Percentiles rank a stretch among this genome's conserved stretches.
phyloP scores from a whole-genome alignment of 1,140 invertebrate species.

The Drosophila yakuba region DNA sequence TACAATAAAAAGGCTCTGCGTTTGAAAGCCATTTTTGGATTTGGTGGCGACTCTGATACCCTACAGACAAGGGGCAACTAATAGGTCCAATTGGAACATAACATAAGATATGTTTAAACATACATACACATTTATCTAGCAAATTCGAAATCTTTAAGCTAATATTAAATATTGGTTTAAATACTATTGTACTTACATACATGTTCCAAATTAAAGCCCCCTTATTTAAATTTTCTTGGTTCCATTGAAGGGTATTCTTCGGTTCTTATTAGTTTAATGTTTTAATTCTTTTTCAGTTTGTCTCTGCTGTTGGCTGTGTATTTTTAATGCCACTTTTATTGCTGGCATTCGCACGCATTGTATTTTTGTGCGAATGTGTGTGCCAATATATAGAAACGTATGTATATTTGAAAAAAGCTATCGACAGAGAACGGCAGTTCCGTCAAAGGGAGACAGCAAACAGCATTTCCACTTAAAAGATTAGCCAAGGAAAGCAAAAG shows the following conservation, averaged over 20 bases:
- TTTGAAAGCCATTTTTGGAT: not conserved
- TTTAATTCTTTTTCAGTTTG: conserved; percentile 4
- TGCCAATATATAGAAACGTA: conserved; percentile 9
- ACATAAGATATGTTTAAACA: too few species aligned
- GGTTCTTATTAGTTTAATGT: not conserved
- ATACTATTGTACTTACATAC: too few species aligned
- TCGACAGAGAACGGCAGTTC: conserved; percentile 1
- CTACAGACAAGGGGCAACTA: not conserved
- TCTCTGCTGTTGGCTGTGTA: conserved; percentile 19
- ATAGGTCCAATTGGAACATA: not conserved
- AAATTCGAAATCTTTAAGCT: too few species aligned
- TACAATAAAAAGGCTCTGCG: conserved; percentile 40
- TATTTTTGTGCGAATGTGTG: not conserved
- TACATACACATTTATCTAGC: too few species aligned
- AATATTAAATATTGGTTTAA: too few species aligned
- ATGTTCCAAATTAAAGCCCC: too few species aligned
- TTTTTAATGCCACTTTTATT: conserved; percentile 37
- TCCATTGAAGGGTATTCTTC: conserved; percentile 16
- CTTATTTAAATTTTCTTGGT: not conserved
- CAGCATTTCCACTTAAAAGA: conserved; percentile 26
- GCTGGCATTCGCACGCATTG: conserved; percentile 49
- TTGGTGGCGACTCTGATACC: not conserved
- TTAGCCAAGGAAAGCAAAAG: conserved; percentile 46
- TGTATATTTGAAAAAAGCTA: not conserved
- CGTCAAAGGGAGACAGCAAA: conserved; percentile 3